Percentiles rank a stretch among this genome's conserved stretches.
Conservation (phyloP, 2,113 vertebrate genomes). For the Colaptes auratus region DNA sequence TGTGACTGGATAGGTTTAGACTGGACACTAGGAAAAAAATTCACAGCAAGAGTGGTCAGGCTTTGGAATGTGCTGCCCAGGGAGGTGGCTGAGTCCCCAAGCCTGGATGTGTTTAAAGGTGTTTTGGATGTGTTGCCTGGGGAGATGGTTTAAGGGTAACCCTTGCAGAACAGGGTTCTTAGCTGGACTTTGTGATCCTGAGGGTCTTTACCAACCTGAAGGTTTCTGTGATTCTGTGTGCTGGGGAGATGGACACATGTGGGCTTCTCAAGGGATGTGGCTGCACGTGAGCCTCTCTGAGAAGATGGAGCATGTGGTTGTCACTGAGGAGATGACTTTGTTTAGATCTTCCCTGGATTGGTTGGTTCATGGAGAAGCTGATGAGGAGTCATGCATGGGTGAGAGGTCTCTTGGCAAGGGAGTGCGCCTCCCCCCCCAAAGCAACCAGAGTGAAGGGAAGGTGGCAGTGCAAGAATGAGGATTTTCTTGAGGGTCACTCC, state of each 20-base stretch:
- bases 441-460: accelerated
- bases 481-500: background rate
- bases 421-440: background rate
- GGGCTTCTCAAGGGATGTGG: background rate
- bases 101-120: no score
- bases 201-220: no score
- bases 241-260: background rate
- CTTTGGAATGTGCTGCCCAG: no score
- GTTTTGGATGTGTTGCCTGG: no score
- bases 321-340: background rate
- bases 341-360: background rate
- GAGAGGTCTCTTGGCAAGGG: background rate
- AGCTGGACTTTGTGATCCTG: no score
- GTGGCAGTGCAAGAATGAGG: background rate
- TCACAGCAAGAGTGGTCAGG: no score
- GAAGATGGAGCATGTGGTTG: accelerated
- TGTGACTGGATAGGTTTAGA: no score
- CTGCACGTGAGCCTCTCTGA: accelerated
- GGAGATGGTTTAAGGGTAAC: no score
- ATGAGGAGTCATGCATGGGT: background rate
- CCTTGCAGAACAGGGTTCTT: no score
- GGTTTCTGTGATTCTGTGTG: no score
- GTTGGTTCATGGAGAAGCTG: background rate
- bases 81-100: no score
- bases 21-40: no score